Conservation (phyloP, 1,140 invertebrate species). For the Anastrepha ludens region DNA sequence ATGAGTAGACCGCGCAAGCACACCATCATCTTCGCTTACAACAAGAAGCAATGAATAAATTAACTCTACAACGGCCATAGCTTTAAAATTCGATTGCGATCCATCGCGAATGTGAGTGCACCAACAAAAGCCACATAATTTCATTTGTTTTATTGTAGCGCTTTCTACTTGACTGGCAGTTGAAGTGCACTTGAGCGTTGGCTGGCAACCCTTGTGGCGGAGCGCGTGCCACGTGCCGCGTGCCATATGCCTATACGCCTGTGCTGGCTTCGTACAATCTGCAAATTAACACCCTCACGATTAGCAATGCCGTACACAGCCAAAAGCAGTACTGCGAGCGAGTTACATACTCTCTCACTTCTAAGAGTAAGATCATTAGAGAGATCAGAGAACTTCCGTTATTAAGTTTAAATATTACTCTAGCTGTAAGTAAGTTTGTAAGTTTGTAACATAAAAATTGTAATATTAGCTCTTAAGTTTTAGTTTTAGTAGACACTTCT, state of each 20-base stretch:
- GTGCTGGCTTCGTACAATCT: not conserved
- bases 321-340: not conserved
- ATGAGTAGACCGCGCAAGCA: not conserved
- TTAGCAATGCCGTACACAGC: constrained; percentile 5
- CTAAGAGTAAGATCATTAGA: too few relatives aligned
- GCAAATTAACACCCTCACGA: constrained; percentile 43
- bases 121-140: not conserved
- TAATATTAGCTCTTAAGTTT: too few relatives aligned
- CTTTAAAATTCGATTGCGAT: not conserved
- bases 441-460: too few relatives aligned
- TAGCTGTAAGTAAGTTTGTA: too few relatives aligned
- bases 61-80: not conserved
- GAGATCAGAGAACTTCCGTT: too few relatives aligned
- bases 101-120: not conserved
- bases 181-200: not conserved
- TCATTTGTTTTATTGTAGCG: not conserved
- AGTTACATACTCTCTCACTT: too few relatives aligned
- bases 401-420: too few relatives aligned
- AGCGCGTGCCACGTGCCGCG: not conserved
- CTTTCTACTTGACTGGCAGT: not conserved
- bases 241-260: constrained; percentile 5
- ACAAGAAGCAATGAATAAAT: constrained; percentile 36
- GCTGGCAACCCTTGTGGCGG: constrained; percentile 18
- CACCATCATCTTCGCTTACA: not conserved
- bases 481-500: too few relatives aligned